A percentile compares a stretch with the other conserved stretches of the same genome.
Evolutionary conservation across 2,888 invertebrate genomes (phyloP).

Genomic region (Metalampra italica): DNA sequence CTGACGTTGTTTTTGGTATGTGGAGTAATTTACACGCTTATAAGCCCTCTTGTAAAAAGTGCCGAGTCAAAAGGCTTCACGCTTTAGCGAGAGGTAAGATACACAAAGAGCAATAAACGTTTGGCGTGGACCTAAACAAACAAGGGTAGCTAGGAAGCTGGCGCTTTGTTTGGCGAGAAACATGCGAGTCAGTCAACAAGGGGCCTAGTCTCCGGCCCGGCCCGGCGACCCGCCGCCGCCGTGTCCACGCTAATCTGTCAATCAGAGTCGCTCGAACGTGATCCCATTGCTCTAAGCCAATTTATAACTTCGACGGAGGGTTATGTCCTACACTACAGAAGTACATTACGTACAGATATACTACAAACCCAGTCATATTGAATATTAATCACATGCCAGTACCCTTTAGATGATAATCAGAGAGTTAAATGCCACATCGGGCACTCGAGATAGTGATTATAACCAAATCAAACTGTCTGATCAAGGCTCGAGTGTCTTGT

Average conservation of each 20-base stretch:
- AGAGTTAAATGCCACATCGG: constrained; percentile 11
- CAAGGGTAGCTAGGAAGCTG: constrained; percentile 77
- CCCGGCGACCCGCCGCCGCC: constrained; percentile 19
- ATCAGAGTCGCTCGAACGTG: constrained; percentile 29
- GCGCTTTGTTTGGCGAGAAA: constrained; percentile 73
- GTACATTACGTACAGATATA: not conserved
- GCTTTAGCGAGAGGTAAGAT: constrained; percentile 69
- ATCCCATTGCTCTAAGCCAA: constrained; percentile 21
- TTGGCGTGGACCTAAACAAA: constrained; percentile 75
- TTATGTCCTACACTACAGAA: not conserved
- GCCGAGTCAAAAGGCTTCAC: constrained; percentile 76
- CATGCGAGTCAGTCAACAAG: constrained; percentile 72
- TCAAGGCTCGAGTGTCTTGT: constrained; percentile 11
- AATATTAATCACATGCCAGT: constrained; percentile 2
- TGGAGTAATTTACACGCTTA: constrained; percentile 58
- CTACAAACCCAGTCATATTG: not conserved
- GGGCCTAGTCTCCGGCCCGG: constrained; percentile 30
- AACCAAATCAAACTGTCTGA: constrained; percentile 17
- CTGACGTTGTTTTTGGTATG: constrained; percentile 36
- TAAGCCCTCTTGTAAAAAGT: constrained; percentile 72
- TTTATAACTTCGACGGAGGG: constrained; percentile 15
- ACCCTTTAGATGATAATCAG: constrained; percentile 8
- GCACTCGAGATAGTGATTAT: constrained; percentile 17
- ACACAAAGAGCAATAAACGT: constrained; percentile 76
- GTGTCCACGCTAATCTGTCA: constrained; percentile 48